Conservation (phyloP, 2,888 invertebrate species). For the Cerastis leucographa region DNA sequence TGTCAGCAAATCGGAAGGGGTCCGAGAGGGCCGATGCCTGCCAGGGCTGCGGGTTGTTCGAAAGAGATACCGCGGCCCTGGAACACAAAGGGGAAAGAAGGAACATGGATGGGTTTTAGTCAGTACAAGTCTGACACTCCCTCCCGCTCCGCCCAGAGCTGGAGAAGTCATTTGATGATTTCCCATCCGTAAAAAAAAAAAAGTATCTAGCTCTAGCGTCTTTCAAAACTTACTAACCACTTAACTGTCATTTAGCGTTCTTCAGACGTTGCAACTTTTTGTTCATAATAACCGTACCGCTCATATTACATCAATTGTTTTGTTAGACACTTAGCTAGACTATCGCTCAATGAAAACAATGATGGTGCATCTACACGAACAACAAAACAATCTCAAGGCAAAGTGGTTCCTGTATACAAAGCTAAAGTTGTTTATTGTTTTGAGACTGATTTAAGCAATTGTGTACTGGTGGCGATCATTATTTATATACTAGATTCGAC, state of each 20-base stretch:
- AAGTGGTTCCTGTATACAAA: not conserved
- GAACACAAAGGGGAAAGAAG: no score
- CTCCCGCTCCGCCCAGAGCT: no score
- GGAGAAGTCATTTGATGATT: no score
- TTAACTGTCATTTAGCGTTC: slow-evolving; percentile 21
- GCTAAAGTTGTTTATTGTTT: not conserved
- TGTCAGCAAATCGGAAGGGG: no score
- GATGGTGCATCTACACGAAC: not conserved
- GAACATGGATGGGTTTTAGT: no score
- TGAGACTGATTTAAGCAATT: not conserved
- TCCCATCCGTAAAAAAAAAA: no score
- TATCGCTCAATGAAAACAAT: slow-evolving; percentile 24
- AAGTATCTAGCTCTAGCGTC: not conserved
- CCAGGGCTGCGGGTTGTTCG: no score
- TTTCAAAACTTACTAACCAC: not conserved
- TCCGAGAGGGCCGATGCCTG: no score
- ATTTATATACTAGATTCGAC: not conserved
- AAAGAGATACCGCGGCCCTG: no score
- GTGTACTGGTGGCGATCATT: not conserved
- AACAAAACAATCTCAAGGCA: slow-evolving; percentile 1
- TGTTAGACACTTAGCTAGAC: not conserved
- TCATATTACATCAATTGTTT: slow-evolving; percentile 13
- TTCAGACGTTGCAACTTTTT: not conserved
- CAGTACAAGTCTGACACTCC: no score
- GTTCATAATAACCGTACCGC: not conserved